These are phyloP conservation scores for Forpus xanthops DNA, from an alignment of 2,797 vertebrate genomes.

Conservation along the genomic window DNA sequence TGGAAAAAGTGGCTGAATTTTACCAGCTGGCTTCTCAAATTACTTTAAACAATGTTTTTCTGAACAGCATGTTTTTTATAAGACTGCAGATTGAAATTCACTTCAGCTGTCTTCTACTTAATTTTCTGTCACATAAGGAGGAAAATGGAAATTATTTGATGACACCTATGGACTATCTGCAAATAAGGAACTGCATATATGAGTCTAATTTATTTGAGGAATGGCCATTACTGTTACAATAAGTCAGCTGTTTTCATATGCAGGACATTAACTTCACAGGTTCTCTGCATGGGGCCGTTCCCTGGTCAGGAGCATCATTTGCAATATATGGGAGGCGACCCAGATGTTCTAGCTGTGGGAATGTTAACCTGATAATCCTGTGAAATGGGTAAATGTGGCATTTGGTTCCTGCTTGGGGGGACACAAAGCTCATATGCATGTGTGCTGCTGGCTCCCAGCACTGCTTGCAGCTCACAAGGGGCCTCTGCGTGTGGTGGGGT, in stretches of 20 bases:
- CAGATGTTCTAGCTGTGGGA: neutral
- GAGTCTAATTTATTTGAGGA: neutral
- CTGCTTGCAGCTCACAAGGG: neutral
- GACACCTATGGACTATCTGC: neutral
- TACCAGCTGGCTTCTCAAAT: neutral
- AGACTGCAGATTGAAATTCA: neutral
- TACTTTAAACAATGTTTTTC: neutral
- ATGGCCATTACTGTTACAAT: neutral
- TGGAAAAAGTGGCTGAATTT: conserved; percentile 1
- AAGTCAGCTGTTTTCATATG: neutral
- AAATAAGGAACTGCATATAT: neutral
- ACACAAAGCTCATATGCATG: neutral
- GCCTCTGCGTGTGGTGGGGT: neutral
- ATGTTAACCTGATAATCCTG: neutral
- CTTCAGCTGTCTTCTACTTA: neutral
- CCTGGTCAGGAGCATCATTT: neutral
- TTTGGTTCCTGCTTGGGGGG: neutral
- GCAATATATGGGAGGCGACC: neutral
- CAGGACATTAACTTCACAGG: neutral
- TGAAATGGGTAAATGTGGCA: neutral
- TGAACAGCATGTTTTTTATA: neutral
- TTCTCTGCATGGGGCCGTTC: rapidly evolving
- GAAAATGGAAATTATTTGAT: neutral
- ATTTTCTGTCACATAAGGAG: neutral
- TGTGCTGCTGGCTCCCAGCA: neutral